Evolutionary conservation across 2,113 vertebrate species (phyloP).

Genomic region (Calidris pugnax): DNA sequence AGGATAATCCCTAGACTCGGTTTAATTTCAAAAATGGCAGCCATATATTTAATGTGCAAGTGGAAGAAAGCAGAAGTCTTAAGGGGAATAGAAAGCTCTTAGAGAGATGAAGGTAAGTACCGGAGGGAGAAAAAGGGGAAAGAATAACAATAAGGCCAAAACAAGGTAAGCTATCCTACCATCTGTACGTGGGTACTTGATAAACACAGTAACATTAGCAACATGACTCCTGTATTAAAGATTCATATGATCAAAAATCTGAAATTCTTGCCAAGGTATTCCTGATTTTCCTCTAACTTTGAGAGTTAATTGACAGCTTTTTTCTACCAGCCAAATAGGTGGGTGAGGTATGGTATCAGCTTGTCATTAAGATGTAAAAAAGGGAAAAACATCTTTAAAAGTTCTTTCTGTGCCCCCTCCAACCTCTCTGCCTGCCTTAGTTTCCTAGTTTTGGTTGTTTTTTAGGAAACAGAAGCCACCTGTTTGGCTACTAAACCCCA

Average conservation of each 20-base stretch:
- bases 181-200: background rate
- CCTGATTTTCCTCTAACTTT: background rate
- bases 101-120: background rate
- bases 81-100: background rate
- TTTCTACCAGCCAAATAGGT: background rate
- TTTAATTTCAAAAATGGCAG: slow-evolving; percentile 49
- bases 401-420: background rate
- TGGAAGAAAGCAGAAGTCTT: background rate
- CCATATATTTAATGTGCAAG: slow-evolving; percentile 32
- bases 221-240: background rate
- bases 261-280: background rate
- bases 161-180: background rate
- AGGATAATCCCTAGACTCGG: slow-evolving; percentile 13
- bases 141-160: background rate
- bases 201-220: background rate
- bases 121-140: background rate
- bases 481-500: fast-evolving
- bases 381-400: background rate
- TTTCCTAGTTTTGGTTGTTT: background rate
- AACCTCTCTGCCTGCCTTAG: background rate
- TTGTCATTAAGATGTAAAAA: background rate
- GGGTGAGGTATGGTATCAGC: fast-evolving
- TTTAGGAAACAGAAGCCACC: background rate
- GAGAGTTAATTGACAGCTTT: background rate
- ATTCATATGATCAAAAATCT: background rate